Conservation (phyloP, 2,888 invertebrate species). For the Hypercompe scribonia region DNA sequence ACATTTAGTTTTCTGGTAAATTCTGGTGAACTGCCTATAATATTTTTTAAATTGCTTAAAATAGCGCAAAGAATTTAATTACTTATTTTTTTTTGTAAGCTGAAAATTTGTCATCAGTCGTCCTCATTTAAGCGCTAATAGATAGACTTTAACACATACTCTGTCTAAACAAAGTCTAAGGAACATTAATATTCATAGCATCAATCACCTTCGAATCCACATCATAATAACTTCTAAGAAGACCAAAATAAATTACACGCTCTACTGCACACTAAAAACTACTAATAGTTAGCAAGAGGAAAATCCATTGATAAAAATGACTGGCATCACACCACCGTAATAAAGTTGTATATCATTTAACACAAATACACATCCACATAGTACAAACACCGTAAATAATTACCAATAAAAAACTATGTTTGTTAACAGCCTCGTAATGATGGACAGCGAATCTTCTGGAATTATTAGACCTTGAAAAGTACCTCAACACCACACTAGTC, state of each 20-base stretch:
- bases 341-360: background rate
- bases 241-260: background rate
- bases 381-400: background rate
- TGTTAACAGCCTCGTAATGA: background rate
- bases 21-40: too few relatives aligned
- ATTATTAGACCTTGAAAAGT: background rate
- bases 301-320: background rate
- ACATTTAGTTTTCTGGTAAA: too few relatives aligned
- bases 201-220: background rate
- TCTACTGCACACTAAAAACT: background rate
- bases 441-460: conserved; percentile 1
- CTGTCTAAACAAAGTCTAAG: background rate
- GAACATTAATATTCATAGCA: background rate
- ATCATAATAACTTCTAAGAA: background rate
- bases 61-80: too few relatives aligned
- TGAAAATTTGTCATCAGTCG: too few relatives aligned
- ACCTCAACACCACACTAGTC: background rate
- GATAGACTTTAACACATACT: background rate
- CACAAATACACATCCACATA: background rate
- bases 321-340: background rate
- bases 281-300: background rate
- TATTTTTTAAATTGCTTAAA: too few relatives aligned
- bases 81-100: too few relatives aligned
- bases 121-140: too few relatives aligned
- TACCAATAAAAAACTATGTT: background rate